These are phyloP conservation scores for Laticauda laticaudata DNA, from an alignment of 2,113 vertebrate species.

Conservation along the genomic window DNA sequence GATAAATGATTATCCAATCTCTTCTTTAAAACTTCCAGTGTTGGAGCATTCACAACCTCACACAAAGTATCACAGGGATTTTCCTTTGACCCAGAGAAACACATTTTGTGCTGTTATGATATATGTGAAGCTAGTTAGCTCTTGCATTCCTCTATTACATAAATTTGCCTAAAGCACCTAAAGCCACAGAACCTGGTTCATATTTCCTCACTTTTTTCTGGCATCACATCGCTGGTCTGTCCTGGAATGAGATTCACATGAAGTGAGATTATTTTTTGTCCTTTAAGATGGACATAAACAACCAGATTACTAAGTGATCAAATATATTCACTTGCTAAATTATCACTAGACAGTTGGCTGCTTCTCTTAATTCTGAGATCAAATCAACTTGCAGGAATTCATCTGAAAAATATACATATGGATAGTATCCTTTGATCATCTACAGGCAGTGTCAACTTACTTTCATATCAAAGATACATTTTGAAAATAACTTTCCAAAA, in stretches of 20 bases:
- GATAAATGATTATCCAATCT: no score
- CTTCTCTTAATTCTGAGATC: not conserved
- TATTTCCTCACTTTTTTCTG: not conserved
- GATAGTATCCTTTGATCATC: not conserved
- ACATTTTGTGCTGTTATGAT: not conserved
- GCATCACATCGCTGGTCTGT: not conserved
- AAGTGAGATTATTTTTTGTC: not conserved
- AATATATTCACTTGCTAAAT: not conserved
- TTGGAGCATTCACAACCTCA: no score
- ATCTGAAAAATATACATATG: not conserved
- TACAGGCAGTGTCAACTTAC: not conserved
- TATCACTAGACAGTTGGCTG: not conserved
- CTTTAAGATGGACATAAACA: not conserved
- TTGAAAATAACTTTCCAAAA: not conserved
- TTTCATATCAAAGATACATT: not conserved
- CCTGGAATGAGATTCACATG: not conserved
- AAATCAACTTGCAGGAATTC: not conserved
- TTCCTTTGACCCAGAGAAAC: no score
- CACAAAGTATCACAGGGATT: not conserved
- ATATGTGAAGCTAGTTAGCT: not conserved
- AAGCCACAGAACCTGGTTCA: not conserved
- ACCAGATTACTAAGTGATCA: not conserved
- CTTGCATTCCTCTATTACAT: not conserved
- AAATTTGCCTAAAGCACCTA: not conserved
- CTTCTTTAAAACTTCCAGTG: no score